A percentile compares a stretch with the other conserved stretches of the same genome.
Evolutionary conservation across 2,797 vertebrate genomes (phyloP).

Genomic region (Acridotheres tristis): DNA sequence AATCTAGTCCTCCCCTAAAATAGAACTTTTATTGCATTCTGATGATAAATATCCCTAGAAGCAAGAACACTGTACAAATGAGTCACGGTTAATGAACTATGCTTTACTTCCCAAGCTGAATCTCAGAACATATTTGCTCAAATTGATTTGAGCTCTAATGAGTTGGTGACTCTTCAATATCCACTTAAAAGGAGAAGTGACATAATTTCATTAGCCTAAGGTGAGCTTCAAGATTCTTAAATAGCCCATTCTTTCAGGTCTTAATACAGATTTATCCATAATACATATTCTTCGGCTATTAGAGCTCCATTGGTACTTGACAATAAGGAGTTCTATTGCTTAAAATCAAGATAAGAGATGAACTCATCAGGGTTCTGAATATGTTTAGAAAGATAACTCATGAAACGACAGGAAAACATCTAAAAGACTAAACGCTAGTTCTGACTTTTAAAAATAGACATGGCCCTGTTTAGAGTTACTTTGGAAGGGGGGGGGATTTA

Average conservation of each 20-base stretch:
- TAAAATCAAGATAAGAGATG: neutral
- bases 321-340: neutral
- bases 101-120: slow-evolving; percentile 50
- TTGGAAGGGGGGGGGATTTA: neutral
- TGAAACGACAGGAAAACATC: neutral
- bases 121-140: slow-evolving; percentile 56
- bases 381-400: neutral
- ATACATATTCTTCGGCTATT: neutral
- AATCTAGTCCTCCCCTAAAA: slow-evolving; percentile 47
- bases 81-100: slow-evolving; percentile 61
- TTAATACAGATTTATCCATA: neutral
- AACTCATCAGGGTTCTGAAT: neutral
- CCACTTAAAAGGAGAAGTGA: slow-evolving; percentile 39
- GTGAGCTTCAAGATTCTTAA: slow-evolving; percentile 30
- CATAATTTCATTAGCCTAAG: slow-evolving; percentile 56
- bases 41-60: slow-evolving; percentile 60
- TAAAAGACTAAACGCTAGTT: neutral
- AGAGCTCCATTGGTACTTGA: neutral
- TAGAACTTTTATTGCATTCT: slow-evolving; percentile 47
- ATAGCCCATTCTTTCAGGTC: neutral
- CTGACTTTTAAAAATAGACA: neutral
- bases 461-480: neutral
- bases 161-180: slow-evolving; percentile 32
- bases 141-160: slow-evolving; percentile 60
- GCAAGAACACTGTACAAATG: slow-evolving; percentile 53